Evolutionary conservation across 2,797 vertebrate species (phyloP), one percentile per base, ranked within the genome.

Genomic region (Danio aesculapii): DNA sequence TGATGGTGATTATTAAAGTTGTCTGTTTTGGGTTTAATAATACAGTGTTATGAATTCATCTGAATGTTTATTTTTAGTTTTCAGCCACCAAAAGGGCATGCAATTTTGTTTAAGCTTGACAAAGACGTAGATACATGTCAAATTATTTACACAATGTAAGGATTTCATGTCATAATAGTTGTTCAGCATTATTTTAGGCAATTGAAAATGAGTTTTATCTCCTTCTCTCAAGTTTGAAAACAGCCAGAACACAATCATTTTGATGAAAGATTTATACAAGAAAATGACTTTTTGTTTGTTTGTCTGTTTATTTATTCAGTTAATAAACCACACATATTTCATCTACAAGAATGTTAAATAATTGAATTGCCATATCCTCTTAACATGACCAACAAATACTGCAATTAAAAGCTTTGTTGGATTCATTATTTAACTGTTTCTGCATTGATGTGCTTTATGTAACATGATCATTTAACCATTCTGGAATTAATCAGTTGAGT

Each of bases 1-100:
- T 69, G 75, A 47, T 79, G 67, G 10, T 75, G 58, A 61, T 49
- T 43, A 70, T 72, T 61, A 68, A 72, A n/a, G 19, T 72, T 63
- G 21, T 81, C 75, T 7, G n/a, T 49, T 46, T 76, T 50, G 21
- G 43, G 62, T 81, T 67, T 43, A 67, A 49, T 64, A 79, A n/a
- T 64, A 19, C 19, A 57, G 3, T 68, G 9, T 67, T 46, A 58
- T 5, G 16, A 30, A 69, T 59, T 1, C 50, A 55, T 55, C 4
- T 10, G 10, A 1, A 62, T 72, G 17, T 50, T 55, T 72, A 30
- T 49, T 41, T 17, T 43, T 4, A 12, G 39, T 66, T 41, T 66
- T 66, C n/a, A n/a, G 17, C 6, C 41, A 3, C 10, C 5, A 9
- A 41, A 5, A 68, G 1, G 52, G 52, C 6, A 13, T 30, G 8